These are phyloP conservation scores for Ellobius talpinus DNA, from an alignment of 2,113 vertebrate genomes.

Conservation along the genomic window DNA sequence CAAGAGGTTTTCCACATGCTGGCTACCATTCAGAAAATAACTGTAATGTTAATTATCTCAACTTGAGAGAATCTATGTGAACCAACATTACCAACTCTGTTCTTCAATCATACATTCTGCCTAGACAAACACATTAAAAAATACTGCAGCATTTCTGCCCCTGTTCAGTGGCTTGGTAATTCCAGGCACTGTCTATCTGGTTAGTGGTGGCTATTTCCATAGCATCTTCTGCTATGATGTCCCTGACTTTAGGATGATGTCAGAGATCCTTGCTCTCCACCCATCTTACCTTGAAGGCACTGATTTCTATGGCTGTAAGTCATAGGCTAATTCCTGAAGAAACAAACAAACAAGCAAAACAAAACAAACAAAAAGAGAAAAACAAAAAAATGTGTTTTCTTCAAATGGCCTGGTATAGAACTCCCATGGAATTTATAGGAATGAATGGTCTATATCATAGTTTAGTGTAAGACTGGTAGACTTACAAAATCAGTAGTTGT, in stretches of 20 bases:
- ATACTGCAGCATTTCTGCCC: background rate
- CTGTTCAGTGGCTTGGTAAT: background rate
- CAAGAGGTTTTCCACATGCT: background rate
- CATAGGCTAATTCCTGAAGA: background rate
- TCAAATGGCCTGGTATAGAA: background rate
- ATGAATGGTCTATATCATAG: background rate
- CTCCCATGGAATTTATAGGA: constrained; percentile 1
- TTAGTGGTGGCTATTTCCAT: background rate
- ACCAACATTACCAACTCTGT: background rate
- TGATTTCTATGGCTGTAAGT: constrained; percentile 21
- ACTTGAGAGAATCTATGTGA: background rate
- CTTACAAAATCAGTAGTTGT: constrained; percentile 13
- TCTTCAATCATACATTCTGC: background rate
- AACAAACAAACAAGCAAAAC: too few species aligned
- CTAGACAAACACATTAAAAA: background rate
- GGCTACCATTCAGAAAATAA: background rate
- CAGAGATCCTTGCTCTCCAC: background rate
- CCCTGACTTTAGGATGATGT: background rate
- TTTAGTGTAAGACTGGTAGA: background rate
- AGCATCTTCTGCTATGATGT: background rate
- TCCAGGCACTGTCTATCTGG: background rate
- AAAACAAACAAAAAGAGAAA: too few species aligned
- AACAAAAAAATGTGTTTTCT: background rate
- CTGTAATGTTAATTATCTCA: background rate
- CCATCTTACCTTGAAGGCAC: background rate